A percentile compares a stretch with the other conserved stretches of the same genome.
Evolutionary conservation across 2,888 invertebrate species (phyloP).

Genomic region (Cheilosia pagana): DNA sequence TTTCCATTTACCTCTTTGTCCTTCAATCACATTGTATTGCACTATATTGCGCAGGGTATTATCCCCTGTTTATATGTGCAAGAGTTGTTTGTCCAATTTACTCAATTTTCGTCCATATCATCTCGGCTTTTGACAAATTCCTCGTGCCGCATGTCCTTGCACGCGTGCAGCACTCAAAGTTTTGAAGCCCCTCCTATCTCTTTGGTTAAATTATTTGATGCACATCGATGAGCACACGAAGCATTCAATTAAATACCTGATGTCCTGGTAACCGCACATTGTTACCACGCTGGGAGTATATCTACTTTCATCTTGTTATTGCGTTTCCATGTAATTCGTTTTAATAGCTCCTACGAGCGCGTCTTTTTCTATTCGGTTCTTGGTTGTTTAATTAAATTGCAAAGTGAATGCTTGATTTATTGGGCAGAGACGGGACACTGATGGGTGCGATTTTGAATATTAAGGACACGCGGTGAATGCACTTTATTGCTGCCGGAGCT

Average conservation of each 20-base stretch:
- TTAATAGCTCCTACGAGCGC: slow-evolving; percentile 37
- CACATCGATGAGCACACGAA: slow-evolving; percentile 60
- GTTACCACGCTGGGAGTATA: neutral
- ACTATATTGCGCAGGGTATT: slow-evolving; percentile 9
- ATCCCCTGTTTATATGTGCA: slow-evolving; percentile 12
- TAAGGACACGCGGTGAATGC: slow-evolving; percentile 29
- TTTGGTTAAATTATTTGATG: slow-evolving; percentile 57
- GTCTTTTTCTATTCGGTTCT: slow-evolving; percentile 1
- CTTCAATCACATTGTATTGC: slow-evolving; percentile 45
- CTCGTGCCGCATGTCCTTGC: slow-evolving; percentile 49
- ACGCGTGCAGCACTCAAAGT: slow-evolving; percentile 35
- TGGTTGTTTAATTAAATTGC: slow-evolving; percentile 40
- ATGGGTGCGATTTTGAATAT: slow-evolving; percentile 22
- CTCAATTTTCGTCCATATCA: slow-evolving; percentile 44
- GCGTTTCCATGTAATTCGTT: slow-evolving; percentile 32
- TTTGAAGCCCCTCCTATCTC: slow-evolving; percentile 13
- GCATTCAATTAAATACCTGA: slow-evolving; percentile 63
- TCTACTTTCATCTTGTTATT: slow-evolving; percentile 18
- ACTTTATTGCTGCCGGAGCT: slow-evolving; percentile 36
- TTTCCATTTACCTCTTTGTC: slow-evolving; percentile 56
- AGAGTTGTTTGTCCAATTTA: slow-evolving; percentile 58
- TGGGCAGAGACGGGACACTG: slow-evolving; percentile 4
- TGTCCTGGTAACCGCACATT: slow-evolving; percentile 60
- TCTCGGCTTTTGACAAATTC: slow-evolving; percentile 65
- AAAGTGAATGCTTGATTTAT: slow-evolving; percentile 43